Evolutionary conservation across 2,888 invertebrate species (phyloP).

Genomic region (Pollenia angustigena): DNA sequence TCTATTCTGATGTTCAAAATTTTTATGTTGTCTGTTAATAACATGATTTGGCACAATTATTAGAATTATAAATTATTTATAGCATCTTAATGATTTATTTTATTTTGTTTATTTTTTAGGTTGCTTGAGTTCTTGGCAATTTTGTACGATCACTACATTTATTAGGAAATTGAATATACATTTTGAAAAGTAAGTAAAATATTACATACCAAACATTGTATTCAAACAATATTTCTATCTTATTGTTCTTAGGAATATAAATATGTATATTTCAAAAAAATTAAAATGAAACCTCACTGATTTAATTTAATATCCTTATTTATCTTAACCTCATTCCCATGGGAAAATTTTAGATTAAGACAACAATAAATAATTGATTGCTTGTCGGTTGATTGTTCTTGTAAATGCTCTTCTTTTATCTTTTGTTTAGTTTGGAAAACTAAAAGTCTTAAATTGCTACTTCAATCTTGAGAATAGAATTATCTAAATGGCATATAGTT

Average conservation of each 20-base stretch:
- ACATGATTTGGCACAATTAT: constrained; percentile 40
- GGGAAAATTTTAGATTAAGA: constrained; percentile 18
- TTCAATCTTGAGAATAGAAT: constrained; percentile 31
- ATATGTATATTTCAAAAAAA: not conserved
- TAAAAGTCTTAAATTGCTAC: constrained; percentile 24
- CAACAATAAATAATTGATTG: constrained; percentile 30
- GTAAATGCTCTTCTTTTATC: not conserved
- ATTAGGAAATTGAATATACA: not conserved
- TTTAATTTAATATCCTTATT: constrained; percentile 4
- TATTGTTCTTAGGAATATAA: too few species aligned
- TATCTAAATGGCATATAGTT: constrained; percentile 32
- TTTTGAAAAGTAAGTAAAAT: constrained; percentile 17
- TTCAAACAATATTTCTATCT: too few species aligned
- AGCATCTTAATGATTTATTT: constrained; percentile 37
- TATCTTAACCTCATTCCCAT: constrained; percentile 33
- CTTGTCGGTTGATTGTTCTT: constrained; percentile 3
- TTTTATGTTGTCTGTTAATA: constrained; percentile 24
- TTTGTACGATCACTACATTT: not conserved
- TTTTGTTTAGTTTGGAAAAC: constrained; percentile 15
- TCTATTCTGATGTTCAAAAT: not conserved
- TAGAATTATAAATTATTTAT: constrained; percentile 32
- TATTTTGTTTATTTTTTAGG: constrained; percentile 35
- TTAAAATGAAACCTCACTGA: constrained; percentile 13
- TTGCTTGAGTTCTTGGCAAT: constrained; percentile 16
- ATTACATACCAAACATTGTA: too few species aligned